Conservation (phyloP, 2,797 vertebrate species). For the Megalops cyprinoides region DNA sequence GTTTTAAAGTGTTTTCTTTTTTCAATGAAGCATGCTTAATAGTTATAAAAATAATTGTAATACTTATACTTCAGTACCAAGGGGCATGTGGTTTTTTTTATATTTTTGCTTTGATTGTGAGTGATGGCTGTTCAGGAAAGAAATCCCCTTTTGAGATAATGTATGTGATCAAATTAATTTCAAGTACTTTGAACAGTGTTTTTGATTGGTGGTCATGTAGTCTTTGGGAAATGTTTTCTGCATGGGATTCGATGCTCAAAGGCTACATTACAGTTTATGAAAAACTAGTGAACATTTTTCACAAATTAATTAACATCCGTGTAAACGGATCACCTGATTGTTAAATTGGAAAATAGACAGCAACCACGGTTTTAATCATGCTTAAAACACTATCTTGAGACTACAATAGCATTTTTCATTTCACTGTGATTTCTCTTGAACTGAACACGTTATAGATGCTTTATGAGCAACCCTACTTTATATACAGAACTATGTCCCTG, state of each 20-base stretch:
- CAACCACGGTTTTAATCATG: neutral
- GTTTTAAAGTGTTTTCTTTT: neutral
- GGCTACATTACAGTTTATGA: neutral
- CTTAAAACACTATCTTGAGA: neutral
- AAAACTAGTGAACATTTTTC: neutral
- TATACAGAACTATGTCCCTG: neutral
- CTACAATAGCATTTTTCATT: neutral
- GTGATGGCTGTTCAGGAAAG: neutral
- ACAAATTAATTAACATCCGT: neutral
- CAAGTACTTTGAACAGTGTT: no score
- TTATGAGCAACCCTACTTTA: neutral
- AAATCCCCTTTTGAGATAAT: neutral
- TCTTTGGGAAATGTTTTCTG: no score
- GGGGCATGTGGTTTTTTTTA: neutral
- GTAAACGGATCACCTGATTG: neutral
- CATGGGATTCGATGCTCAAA: neutral
- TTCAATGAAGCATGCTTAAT: slow-evolving; percentile 5
- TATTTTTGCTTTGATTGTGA: slow-evolving; percentile 13
- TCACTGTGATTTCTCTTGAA: neutral
- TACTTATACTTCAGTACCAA: neutral
- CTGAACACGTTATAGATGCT: neutral
- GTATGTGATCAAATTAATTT: neutral
- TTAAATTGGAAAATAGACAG: neutral
- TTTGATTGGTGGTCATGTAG: no score
- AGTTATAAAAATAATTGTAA: neutral